Percentiles rank a stretch among this genome's conserved stretches.
phyloP scores from a whole-genome alignment of 1,140 invertebrate species.

The Brachionus angularis region DNA sequence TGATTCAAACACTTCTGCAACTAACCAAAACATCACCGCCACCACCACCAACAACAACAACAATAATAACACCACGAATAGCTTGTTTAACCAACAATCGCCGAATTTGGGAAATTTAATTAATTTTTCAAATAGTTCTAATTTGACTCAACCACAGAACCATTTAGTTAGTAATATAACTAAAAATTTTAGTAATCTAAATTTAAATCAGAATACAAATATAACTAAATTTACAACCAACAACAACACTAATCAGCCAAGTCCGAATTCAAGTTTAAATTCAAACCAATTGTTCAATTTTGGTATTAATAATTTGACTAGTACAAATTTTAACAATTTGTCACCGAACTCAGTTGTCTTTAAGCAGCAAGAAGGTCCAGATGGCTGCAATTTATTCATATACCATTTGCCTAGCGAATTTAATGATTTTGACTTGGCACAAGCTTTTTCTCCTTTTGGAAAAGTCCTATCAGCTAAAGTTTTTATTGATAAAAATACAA shows the following conservation, averaged over 20 bases:
- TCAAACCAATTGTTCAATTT: background rate
- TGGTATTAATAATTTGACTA: background rate
- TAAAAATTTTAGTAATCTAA: constrained; percentile 29
- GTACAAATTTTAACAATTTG: background rate
- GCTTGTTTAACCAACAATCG: background rate
- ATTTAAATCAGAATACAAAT: background rate
- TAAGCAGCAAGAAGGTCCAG: constrained; percentile 67
- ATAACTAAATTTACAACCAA: background rate
- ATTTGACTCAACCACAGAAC: background rate
- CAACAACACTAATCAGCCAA: constrained; percentile 7
- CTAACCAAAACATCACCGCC: background rate
- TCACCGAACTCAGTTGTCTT: background rate
- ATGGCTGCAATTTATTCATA: constrained; percentile 99
- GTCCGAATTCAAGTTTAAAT: constrained; percentile 9
- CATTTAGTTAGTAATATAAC: background rate
- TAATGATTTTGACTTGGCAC: constrained; percentile 93
- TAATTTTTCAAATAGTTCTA: background rate
- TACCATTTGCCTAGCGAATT: constrained; percentile 99
- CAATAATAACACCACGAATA: background rate
- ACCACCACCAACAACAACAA: background rate
- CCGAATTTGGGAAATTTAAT: background rate
- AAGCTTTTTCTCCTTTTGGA: constrained; percentile 98
- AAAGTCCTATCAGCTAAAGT: constrained; percentile 99
- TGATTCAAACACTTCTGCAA: background rate
- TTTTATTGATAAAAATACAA: constrained; percentile 97